Evolutionary conservation across 1,140 invertebrate species (phyloP).

Genomic region (Bombus turneri): DNA sequence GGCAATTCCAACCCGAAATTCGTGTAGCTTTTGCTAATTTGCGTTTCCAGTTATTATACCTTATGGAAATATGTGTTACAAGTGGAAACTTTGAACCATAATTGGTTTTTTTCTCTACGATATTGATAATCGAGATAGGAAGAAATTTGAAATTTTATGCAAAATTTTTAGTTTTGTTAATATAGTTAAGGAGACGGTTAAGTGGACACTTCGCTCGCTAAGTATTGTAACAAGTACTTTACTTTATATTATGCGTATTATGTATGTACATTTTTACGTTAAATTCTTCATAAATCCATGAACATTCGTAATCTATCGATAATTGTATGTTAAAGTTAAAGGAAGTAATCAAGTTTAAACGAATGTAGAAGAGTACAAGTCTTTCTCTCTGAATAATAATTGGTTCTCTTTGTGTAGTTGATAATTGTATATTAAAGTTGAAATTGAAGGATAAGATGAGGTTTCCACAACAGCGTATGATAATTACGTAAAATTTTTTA

Average conservation of each 20-base stretch:
- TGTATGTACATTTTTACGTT: too few relatives aligned
- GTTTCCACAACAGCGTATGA: neutral
- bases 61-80: neutral
- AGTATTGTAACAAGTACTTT: too few relatives aligned
- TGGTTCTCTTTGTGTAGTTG: neutral
- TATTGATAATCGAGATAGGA: too few relatives aligned
- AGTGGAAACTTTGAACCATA: neutral
- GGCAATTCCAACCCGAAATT: neutral
- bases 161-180: too few relatives aligned
- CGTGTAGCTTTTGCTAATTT: neutral
- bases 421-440: neutral
- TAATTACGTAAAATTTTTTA: neutral
- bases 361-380: neutral
- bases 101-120: too few relatives aligned
- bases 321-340: neutral
- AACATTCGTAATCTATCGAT: neutral
- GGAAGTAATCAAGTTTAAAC: neutral
- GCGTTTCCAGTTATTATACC: neutral
- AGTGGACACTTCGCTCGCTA: too few relatives aligned
- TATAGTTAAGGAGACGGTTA: too few relatives aligned
- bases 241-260: neutral
- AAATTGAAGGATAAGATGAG: neutral
- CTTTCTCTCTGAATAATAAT: neutral
- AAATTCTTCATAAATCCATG: neutral
- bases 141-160: too few relatives aligned